Conservation (phyloP, 2,113 vertebrate genomes). For the Clinocottus analis region DNA sequence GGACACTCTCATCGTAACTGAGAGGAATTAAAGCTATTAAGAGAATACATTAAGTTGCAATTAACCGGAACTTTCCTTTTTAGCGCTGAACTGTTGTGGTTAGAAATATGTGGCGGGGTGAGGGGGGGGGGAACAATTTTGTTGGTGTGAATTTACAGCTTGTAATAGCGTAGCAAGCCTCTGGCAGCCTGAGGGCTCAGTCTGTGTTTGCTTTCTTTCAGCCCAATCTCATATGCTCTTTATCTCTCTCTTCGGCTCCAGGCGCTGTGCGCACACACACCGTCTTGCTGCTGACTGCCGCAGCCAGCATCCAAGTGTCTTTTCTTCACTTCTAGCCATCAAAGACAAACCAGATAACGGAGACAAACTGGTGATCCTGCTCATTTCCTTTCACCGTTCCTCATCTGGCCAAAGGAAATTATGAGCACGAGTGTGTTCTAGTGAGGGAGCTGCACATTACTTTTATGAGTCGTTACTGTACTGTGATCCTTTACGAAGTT, state of each 20-base stretch:
- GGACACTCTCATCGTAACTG: background rate
- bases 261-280: constrained; percentile 36
- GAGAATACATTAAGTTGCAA: background rate
- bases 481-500: background rate
- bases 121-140: background rate
- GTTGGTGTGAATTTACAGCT: constrained; percentile 24
- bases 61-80: background rate
- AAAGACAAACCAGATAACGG: background rate
- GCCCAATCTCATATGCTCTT: constrained; percentile 49
- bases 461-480: background rate
- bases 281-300: constrained; percentile 18
- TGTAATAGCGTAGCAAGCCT: constrained; percentile 17
- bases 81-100: too few relatives aligned
- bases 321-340: constrained; percentile 1
- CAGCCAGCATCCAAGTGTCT: constrained; percentile 6
- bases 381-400: constrained; percentile 1
- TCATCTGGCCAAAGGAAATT: background rate
- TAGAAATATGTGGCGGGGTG: too few relatives aligned
- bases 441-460: background rate
- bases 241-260: constrained; percentile 36
- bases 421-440: background rate
- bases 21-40: background rate
- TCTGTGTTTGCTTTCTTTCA: constrained; percentile 64
- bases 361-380: background rate
- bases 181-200: constrained; percentile 37